Evolutionary conservation across 1,140 invertebrate genomes (phyloP).

Genomic region (Aradophagus sp.): DNA sequence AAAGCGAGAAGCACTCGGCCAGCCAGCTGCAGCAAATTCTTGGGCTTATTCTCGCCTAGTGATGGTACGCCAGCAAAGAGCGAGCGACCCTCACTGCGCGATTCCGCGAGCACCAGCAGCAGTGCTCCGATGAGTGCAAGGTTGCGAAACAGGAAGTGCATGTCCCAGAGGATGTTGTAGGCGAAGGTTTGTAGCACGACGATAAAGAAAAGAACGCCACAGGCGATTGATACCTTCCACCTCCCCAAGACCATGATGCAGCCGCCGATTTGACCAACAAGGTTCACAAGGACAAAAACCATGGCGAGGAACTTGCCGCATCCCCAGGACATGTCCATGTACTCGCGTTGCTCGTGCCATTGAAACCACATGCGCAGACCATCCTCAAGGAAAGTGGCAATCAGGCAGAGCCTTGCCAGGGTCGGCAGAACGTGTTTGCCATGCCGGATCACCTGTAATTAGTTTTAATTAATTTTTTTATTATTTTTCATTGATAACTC

Average conservation of each 20-base stretch:
- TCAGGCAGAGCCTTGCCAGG: slow-evolving; percentile 95
- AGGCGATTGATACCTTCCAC: slow-evolving; percentile 95
- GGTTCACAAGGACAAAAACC: slow-evolving; percentile 94
- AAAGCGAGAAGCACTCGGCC: slow-evolving; percentile 97
- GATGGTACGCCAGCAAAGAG: slow-evolving; percentile 98
- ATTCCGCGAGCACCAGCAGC: slow-evolving; percentile 95
- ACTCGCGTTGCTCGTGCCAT: slow-evolving; percentile 98
- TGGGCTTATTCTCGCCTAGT: slow-evolving; percentile 97
- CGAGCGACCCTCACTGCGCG: slow-evolving; percentile 91
- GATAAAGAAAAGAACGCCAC: slow-evolving; percentile 95
- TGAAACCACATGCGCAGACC: slow-evolving; percentile 99
- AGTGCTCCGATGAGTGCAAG: slow-evolving; percentile 96
- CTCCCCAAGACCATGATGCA: slow-evolving; percentile 96
- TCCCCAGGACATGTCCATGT: slow-evolving; percentile 98
- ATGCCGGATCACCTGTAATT: slow-evolving; percentile 88
- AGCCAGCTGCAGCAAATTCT: slow-evolving; percentile 96
- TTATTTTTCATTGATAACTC: not conserved
- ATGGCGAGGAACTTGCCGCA: slow-evolving; percentile 95
- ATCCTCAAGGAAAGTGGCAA: slow-evolving; percentile 99
- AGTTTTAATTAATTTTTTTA: not conserved
- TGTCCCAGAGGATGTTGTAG: slow-evolving; percentile 98
- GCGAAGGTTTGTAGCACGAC: slow-evolving; percentile 96
- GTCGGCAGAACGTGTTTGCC: slow-evolving; percentile 96
- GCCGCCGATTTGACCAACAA: slow-evolving; percentile 95
- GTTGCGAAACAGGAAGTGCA: slow-evolving; percentile 97